Conservation (phyloP, 1,140 invertebrate genomes). For the Heliconius congener region DNA sequence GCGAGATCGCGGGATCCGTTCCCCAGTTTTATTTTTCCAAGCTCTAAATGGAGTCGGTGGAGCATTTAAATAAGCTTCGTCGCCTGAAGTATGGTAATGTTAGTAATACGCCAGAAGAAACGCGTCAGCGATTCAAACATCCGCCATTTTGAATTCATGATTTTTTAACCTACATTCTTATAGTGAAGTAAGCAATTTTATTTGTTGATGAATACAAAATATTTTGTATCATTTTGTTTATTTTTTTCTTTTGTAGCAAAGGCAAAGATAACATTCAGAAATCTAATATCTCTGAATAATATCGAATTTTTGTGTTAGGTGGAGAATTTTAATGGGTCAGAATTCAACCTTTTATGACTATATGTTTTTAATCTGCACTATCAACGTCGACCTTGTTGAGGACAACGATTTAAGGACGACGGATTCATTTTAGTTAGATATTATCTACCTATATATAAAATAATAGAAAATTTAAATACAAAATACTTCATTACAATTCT, state of each 20-base stretch:
- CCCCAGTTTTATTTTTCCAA: constrained; percentile 80
- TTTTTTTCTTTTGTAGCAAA: neutral
- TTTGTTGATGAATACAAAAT: neutral
- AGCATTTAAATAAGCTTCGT: constrained; percentile 81
- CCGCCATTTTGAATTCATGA: constrained; percentile 70
- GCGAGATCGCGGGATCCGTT: constrained; percentile 77
- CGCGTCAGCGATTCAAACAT: constrained; percentile 52
- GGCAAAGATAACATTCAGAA: neutral
- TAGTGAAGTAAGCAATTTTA: constrained; percentile 10
- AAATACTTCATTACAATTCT: no score
- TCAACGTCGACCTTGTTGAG: no score
- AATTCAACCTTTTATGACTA: no score
- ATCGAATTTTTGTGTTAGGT: neutral
- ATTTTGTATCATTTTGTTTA: neutral
- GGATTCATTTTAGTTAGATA: no score
- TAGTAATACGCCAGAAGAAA: constrained; percentile 70
- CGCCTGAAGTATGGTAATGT: constrained; percentile 80
- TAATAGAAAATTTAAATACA: no score
- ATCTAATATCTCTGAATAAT: neutral
- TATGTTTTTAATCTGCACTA: no score
- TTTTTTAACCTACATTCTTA: constrained; percentile 21
- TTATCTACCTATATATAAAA: no score
- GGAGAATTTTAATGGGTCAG: no score
- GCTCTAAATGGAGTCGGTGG: constrained; percentile 81
- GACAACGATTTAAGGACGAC: no score